A percentile compares a stretch with the other conserved stretches of the same genome.
These are phyloP conservation scores for Merops nubicus DNA, from an alignment of 2,113 vertebrate genomes.

Conservation along the genomic window DNA sequence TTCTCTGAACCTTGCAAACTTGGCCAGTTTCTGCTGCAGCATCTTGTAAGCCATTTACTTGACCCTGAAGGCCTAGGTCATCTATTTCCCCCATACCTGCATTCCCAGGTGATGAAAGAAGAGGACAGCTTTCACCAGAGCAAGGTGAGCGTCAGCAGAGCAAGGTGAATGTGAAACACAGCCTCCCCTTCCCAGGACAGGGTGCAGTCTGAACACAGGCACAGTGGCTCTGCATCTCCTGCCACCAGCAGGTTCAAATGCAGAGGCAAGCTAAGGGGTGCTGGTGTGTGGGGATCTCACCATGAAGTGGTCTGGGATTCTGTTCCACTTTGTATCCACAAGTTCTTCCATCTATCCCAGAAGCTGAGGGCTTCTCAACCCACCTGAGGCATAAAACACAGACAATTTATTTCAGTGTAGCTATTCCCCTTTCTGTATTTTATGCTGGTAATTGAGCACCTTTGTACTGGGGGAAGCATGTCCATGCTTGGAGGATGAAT, in stretches of 20 bases:
- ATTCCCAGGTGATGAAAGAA: background rate
- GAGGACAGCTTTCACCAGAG: background rate
- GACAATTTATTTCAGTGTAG: background rate
- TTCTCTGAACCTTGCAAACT: background rate
- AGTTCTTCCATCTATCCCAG: background rate
- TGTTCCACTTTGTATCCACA: background rate
- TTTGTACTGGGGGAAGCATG: background rate
- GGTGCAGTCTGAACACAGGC: rapidly evolving
- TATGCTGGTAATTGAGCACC: rapidly evolving
- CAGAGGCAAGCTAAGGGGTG: background rate
- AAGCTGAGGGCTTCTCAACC: background rate
- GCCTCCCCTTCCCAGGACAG: background rate
- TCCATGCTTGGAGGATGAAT: background rate
- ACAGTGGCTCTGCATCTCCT: background rate
- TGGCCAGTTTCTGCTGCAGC: background rate
- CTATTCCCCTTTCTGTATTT: background rate
- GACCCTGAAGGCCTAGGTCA: background rate
- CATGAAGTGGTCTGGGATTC: background rate
- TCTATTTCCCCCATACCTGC: background rate
- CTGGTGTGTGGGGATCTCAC: rapidly evolving
- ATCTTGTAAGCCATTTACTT: background rate
- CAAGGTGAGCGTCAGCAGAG: background rate
- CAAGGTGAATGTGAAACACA: background rate
- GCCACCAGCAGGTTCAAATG: background rate
- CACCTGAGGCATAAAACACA: background rate